Conservation (phyloP, 2,888 invertebrate species). For the Pterobdella sp. region DNA sequence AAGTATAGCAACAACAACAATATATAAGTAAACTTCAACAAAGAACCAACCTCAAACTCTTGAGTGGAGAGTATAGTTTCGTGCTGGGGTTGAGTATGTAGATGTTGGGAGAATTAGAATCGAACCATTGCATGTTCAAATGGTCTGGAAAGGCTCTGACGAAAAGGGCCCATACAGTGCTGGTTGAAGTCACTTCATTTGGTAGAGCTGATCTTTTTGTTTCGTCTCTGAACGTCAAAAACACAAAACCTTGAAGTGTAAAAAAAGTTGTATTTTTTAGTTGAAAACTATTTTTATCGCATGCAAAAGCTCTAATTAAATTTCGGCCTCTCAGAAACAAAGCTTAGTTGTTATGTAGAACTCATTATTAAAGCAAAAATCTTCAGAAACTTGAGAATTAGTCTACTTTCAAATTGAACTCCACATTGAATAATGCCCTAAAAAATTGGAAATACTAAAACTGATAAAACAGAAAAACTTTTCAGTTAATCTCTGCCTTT, state of each 20-base stretch:
- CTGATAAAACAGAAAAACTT: no score
- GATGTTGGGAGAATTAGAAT: constrained; percentile 57
- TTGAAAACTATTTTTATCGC: no score
- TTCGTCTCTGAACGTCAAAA: constrained; percentile 83
- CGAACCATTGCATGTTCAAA: constrained; percentile 75
- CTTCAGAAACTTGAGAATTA: no score
- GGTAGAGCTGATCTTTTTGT: constrained; percentile 84
- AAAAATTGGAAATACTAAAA: no score
- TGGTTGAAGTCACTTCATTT: constrained; percentile 86
- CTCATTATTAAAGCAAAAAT: no score
- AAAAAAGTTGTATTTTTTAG: no score
- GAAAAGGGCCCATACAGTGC: constrained; percentile 85
- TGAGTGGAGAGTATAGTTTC: constrained; percentile 95
- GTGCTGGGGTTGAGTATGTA: constrained; percentile 92
- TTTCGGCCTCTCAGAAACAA: no score
- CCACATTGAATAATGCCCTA: no score
- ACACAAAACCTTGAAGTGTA: constrained; percentile 31
- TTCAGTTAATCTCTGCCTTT: no score
- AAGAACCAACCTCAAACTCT: constrained; percentile 62
- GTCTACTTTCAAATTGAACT: no score
- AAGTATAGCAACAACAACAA: background rate
- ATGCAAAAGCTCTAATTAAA: no score
- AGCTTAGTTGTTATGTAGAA: no score
- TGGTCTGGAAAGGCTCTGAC: constrained; percentile 82
- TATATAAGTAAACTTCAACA: background rate